Evolutionary conservation across 1,140 invertebrate genomes (phyloP).

Genomic region (Neuroterus valhalla): DNA sequence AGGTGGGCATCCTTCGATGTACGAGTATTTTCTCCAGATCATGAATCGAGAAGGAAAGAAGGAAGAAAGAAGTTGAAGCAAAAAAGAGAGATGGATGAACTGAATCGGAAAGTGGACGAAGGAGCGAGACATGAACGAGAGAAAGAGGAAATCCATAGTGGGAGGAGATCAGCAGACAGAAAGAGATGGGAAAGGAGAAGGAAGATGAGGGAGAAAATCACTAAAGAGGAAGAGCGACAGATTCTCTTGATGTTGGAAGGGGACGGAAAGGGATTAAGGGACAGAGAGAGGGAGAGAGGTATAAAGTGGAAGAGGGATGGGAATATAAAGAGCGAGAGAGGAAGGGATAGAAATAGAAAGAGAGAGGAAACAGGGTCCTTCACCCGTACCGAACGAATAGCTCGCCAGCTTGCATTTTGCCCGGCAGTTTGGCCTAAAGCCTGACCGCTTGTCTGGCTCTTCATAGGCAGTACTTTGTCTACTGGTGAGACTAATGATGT

Average conservation of each 20-base stretch:
- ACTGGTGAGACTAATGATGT: constrained; percentile 48
- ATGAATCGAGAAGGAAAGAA: too few relatives aligned
- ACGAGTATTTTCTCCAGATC: too few relatives aligned
- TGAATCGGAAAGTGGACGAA: constrained; percentile 40
- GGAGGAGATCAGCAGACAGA: constrained; percentile 28
- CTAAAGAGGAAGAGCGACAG: too few relatives aligned
- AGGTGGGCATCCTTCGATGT: constrained; percentile 24
- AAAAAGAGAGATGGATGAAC: constrained; percentile 48
- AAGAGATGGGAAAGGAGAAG: constrained; percentile 3
- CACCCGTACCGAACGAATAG: constrained; percentile 52
- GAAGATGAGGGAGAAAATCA: too few relatives aligned
- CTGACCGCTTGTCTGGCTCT: constrained; percentile 49
- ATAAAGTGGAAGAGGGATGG: constrained; percentile 42
- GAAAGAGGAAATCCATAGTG: constrained; percentile 39
- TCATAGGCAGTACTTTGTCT: constrained; percentile 49
- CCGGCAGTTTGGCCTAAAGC: constrained; percentile 43
- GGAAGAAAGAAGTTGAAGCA: constrained; percentile 25
- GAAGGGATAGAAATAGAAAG: constrained; percentile 41
- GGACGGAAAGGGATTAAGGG: too few relatives aligned
- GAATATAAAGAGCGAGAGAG: constrained; percentile 38
- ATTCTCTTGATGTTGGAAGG: too few relatives aligned
- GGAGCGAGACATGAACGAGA: constrained; percentile 48
- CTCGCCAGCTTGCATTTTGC: constrained; percentile 41
- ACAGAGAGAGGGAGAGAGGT: too few relatives aligned
- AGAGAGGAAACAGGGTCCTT: constrained; percentile 56